Evolutionary conservation across 2,888 invertebrate genomes (phyloP).

Genomic region (Andrena minutula): DNA sequence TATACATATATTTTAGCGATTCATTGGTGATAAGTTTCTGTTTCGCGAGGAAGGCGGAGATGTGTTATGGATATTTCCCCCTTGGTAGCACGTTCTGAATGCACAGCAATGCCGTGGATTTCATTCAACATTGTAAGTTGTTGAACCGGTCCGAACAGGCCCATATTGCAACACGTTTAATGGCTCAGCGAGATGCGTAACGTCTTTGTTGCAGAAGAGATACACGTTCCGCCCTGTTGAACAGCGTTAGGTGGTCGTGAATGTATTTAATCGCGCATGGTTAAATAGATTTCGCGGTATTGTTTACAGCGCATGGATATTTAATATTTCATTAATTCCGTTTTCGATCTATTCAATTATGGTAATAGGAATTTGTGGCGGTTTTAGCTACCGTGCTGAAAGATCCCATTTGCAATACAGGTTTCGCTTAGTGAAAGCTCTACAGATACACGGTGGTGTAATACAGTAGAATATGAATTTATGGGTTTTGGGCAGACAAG

Average conservation of each 20-base stretch:
- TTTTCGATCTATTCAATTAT: slow-evolving; percentile 42
- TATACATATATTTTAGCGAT: background rate
- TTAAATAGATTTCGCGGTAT: slow-evolving; percentile 50
- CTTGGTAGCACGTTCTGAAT: slow-evolving; percentile 2
- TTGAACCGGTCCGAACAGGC: slow-evolving; percentile 18
- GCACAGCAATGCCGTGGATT: slow-evolving; percentile 11
- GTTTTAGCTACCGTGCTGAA: slow-evolving; percentile 2
- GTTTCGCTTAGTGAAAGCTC: background rate
- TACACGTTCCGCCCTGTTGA: slow-evolving; percentile 43
- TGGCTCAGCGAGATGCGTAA: slow-evolving; percentile 38
- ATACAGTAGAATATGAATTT: too few relatives aligned
- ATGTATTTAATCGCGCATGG: slow-evolving; percentile 46
- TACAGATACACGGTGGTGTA: background rate
- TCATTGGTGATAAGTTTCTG: background rate
- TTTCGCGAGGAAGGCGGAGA: background rate
- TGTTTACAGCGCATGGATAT: slow-evolving; percentile 47
- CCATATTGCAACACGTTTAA: slow-evolving; percentile 40
- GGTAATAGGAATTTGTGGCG: slow-evolving; percentile 29
- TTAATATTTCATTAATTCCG: slow-evolving; percentile 44
- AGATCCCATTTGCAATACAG: background rate
- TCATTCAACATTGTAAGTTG: slow-evolving; percentile 26
- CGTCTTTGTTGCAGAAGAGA: slow-evolving; percentile 51
- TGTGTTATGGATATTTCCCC: slow-evolving; percentile 1
- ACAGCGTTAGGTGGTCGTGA: slow-evolving; percentile 43
- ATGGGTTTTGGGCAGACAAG: too few relatives aligned